Conservation (phyloP, 2,113 vertebrate genomes). For the Ciconia stormi region DNA sequence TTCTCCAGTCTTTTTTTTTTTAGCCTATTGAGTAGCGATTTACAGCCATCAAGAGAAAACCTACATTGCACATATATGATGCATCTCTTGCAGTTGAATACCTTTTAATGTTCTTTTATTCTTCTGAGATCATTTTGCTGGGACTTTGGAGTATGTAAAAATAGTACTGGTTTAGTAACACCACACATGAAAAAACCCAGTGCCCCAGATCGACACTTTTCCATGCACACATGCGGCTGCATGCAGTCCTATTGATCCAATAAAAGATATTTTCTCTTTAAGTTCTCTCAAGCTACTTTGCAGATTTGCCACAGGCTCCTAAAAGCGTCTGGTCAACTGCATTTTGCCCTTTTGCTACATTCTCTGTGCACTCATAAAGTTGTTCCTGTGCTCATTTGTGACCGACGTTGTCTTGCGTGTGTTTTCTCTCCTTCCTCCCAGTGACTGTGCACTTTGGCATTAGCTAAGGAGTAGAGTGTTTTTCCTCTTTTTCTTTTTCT, state of each 20-base stretch:
- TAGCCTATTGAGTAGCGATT: not conserved
- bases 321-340: not conserved
- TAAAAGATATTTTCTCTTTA: not conserved
- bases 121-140: not conserved
- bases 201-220: not conserved
- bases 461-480: not conserved
- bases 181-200: not conserved
- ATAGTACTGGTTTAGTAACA: not conserved
- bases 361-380: not conserved
- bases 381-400: not conserved
- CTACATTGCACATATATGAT: not conserved
- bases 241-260: not conserved
- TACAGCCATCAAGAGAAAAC: not conserved
- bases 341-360: not conserved
- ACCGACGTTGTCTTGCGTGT: accelerated
- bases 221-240: accelerated
- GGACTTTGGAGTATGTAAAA: not conserved
- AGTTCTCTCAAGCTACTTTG: not conserved
- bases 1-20: not conserved
- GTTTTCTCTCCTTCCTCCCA: not conserved
- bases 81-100: not conserved
- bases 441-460: not conserved
- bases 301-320: not conserved
- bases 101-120: not conserved
- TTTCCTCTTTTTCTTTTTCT: not conserved